Conservation (phyloP, 2,888 invertebrate species). For the Melieria crassipennis region DNA sequence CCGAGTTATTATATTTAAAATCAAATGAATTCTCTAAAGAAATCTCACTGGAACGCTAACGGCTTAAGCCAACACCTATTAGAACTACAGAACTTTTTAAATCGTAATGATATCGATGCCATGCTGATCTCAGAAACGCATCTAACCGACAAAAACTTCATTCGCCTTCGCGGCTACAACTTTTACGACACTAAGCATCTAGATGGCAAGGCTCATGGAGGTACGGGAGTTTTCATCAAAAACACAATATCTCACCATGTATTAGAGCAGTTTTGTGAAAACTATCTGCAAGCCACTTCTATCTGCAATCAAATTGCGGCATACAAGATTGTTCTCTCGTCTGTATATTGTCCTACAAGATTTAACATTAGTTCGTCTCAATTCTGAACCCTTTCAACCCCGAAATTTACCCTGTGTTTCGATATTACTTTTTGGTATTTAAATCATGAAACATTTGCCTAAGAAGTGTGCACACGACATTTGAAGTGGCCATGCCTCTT, state of each 20-base stretch:
- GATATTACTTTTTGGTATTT: no score
- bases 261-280: conserved; percentile 1
- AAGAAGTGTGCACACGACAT: no score
- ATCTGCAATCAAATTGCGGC: not conserved
- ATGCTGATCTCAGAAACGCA: conserved; percentile 24
- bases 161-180: not conserved
- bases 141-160: conserved; percentile 10
- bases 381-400: no score
- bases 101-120: conserved; percentile 3
- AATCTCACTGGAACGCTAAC: conserved; percentile 13
- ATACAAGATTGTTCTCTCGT: conserved; percentile 1
- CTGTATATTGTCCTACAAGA: conserved; percentile 13
- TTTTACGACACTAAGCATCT: conserved; percentile 16
- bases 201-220: conserved; percentile 7
- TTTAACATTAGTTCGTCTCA: not conserved
- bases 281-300: conserved; percentile 13
- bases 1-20: conserved; percentile 1
- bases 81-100: conserved; percentile 2
- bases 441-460: no score
- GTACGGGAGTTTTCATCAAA: conserved; percentile 3
- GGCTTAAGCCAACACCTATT: conserved; percentile 15
- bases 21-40: conserved; percentile 5
- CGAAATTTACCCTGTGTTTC: no score
- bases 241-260: not conserved
- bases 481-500: no score